Base-by-base conservation (phyloP, 2,797 vertebrate species). In the Pelobates cultripes region DNA sequence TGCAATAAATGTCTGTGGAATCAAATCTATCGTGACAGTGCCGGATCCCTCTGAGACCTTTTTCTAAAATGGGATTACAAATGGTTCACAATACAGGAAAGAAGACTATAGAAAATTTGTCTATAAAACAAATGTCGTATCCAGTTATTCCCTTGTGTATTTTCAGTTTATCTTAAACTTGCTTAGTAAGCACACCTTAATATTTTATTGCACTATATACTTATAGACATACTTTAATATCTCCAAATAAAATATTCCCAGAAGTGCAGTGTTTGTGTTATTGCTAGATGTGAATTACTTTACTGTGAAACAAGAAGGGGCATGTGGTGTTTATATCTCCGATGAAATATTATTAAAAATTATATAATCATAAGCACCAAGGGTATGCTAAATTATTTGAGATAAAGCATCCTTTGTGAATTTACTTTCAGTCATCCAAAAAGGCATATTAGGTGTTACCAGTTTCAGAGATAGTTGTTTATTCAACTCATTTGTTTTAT, bases 1-100 rank as follows among this genome's bases (percentile, higher is more conserved):
- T 89, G 87, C 85, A 86, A 88, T 82, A 90, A 85, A 90, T 91
- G 89, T 94, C 91, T 89, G 87, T 93, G 94, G 91, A 94, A 94
- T 94, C 87, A 95, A 91, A 95, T 90, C 88, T 83, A 86, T 87
- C 86, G 83, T 94, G 93, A 92, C 92, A 91, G 86, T 79, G 85
- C 84, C 83, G 84, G 89, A 89, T 92, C 87, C 90, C 86, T 87
- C 63, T 79, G 86, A 94, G 93, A 90, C 89, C 81, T 87, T 89
- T 83, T 84, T 91, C 88, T 88, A 92, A 89, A 88, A 43, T 87
- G 85, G 88, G 91, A 92, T 93, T 93, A 92, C 64, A 83, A 82
- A 88, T 71, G 89, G 84, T 90, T 90, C 87, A 84, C 73, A 83
- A 82, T 79, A 84, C 88, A 86, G 86, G 73, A 75, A 13, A 60